Evolutionary conservation across 2,888 invertebrate genomes (phyloP), one percentile per base, ranked within the genome.

Genomic region (Nephrotoma appendiculata): DNA sequence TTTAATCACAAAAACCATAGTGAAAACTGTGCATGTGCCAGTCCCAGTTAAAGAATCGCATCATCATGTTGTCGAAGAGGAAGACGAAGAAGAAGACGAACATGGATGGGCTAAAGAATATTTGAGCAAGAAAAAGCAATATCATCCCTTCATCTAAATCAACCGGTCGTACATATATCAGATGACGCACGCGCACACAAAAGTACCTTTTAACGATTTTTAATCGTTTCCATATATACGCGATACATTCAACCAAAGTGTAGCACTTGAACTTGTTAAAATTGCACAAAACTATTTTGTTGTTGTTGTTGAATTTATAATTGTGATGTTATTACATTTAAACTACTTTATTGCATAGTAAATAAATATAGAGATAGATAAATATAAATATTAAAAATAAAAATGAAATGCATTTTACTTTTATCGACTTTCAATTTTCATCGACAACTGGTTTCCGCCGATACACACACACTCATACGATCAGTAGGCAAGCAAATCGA

Each of bases 11-110:
- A 92, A 92, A 88, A 92, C 92, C 86, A 88, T 92, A 87, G 89
- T 92, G 86, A 92, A 91, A 89, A 92, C 91, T 88, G 90, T 92
- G 9, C 90, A 91, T 41, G 88, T 92, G 86, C 91, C 92, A 88
- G 90, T 92, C 85, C 91, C 91, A 42, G 88, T 91, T 45, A 91
- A 91, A 87, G 91, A 91, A 88, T 89, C 90, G 87, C 89, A 90
- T 87, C 89, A 90, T 88, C 89, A 89, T 86, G 89, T 89, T 87
- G 89, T 89, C 86, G 88, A 89, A 83, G 89, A 90, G 43, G 88
- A 89, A 87, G 44, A 85, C 11, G 89, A 89, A 87, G 89, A 89
- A 86, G 88, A 89, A 52, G 85, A 85, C 15, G 45, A 85, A 3
- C 85, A 43, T 19, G 85, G 19, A 0, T 85, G 85, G 6, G 19